Base-by-base conservation (phyloP, 2,797 vertebrate species). In the Gymnodraco acuticeps region DNA sequence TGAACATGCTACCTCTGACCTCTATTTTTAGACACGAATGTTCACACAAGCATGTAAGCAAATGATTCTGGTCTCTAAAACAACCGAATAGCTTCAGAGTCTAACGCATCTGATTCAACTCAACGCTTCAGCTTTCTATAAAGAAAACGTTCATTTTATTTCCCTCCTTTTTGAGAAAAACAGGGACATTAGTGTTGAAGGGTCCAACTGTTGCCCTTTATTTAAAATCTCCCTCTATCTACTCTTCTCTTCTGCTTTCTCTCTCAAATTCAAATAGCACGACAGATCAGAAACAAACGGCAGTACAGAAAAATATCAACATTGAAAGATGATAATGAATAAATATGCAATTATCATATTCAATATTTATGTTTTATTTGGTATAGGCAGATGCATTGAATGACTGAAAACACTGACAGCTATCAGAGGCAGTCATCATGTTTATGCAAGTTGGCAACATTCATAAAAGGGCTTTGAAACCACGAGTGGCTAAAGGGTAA, bases 1-100 rank as follows among this genome's bases (percentile, higher is more conserved):
- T 90, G 73, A 82, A 71, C 70, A 70, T 77, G 71, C 77, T 79
- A 73, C 68, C 70, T 42, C 58, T 59, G 80, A 65, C 60, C 78
- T 79, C 77, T 87, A 91, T 90, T 88, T 90, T 79, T 87, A 89
- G 80, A 78, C 45, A 10, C 6, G 6, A 61, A 51, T 64, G 64
- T 58, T 75, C 70, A 84, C n/a, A 55, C 43, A 62, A 63, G 56
- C 77, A 51, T 80, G 75, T 63, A 59, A 87, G 55, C 70, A 64
- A 55, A 20, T 78, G 54, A 20, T 42, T 65, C 46, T 64, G 19
- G 74, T 62, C 4, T 63, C 5, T 38, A 16, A 64, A 66, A 31
- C 56, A 67, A 53, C 55, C 14, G 0, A n/a, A 50, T 60, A 20
- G 66, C 73, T 52, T 63, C 23, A 33, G 12, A 19, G 54, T 78